Evolutionary conservation across 2,888 invertebrate genomes (phyloP).

Genomic region (Polymixis flavicincta): DNA sequence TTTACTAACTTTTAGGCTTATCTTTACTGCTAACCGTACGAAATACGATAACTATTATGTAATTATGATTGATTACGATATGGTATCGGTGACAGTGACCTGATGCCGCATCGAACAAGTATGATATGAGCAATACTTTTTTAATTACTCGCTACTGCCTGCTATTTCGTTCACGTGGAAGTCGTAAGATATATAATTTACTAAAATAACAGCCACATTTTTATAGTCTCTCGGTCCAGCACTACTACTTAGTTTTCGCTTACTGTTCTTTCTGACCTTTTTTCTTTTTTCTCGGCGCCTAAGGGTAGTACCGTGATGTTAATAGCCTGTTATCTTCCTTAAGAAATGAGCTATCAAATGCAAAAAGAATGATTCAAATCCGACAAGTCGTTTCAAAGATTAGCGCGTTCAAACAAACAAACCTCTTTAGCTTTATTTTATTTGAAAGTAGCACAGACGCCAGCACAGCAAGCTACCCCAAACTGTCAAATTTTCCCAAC

Average conservation of each 20-base stretch:
- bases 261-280: too few relatives aligned
- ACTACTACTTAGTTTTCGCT: too few relatives aligned
- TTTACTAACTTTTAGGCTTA: conserved; percentile 4
- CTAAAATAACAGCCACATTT: not conserved
- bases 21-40: conserved; percentile 16
- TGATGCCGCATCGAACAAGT: not conserved
- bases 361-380: not conserved
- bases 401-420: not conserved
- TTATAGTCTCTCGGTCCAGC: not conserved
- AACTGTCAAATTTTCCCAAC: too few relatives aligned
- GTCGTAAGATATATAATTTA: not conserved
- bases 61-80: conserved; percentile 58
- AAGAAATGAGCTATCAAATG: too few relatives aligned
- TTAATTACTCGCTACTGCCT: not conserved
- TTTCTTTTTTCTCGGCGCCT: not conserved
- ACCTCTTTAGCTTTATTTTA: not conserved
- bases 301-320: not conserved
- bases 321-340: too few relatives aligned
- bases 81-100: conserved; percentile 55
- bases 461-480: too few relatives aligned
- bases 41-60: conserved; percentile 45
- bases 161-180: not conserved
- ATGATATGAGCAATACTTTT: not conserved
- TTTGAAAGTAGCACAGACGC: too few relatives aligned
- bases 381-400: not conserved